Base-by-base conservation (phyloP, 1,140 invertebrate genomes). In the Pogonus chalceus region DNA sequence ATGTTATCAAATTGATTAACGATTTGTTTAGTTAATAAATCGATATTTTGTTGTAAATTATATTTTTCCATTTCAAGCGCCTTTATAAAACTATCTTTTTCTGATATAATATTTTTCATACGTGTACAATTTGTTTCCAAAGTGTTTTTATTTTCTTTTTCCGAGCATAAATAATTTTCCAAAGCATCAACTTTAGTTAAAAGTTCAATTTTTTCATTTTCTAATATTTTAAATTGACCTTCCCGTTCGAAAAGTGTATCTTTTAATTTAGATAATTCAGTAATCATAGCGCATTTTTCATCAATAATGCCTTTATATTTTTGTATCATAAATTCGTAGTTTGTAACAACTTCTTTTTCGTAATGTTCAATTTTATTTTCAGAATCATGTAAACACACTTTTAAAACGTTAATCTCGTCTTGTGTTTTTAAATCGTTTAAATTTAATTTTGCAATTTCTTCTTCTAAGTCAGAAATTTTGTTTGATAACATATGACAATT, bases 381-480 rank as follows among this genome's bases (percentile, higher is more conserved):
- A 22, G 50, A 10, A 49, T 58, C 21, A 18, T 10, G 1, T 22
- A 58, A 47, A 2, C 39, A 23, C 4, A 24, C 10, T 31, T 52
- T 49, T 26, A 56, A 12, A 23, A 16, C 35, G 26, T 18, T 31
- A 35, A 54, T 54, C 26, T 60, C 49, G 2, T 49, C 26, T 52
- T 46, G 22, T 20, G n/a, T 53, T 12, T 26, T 21, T 47, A 51
- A 31, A 24, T 54, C 23, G 12, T n/a, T 22, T 39, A 39, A 23
- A n/a, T n/a, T 49, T 20, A 53, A 37, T 37, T 54, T 49, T 10
- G 14, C 35, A 3, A 21, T 26, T 18, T 16, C 14, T 37, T 54
- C 46, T 14, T 23, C 23, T 18, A 58, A 35, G 31, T 56, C 20
- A 20, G 52, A 31, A 35, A 49, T 49, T 49, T 54, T 58, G n/a